Base-by-base conservation (phyloP, 2,888 invertebrate species). In the Lottia scabra region DNA sequence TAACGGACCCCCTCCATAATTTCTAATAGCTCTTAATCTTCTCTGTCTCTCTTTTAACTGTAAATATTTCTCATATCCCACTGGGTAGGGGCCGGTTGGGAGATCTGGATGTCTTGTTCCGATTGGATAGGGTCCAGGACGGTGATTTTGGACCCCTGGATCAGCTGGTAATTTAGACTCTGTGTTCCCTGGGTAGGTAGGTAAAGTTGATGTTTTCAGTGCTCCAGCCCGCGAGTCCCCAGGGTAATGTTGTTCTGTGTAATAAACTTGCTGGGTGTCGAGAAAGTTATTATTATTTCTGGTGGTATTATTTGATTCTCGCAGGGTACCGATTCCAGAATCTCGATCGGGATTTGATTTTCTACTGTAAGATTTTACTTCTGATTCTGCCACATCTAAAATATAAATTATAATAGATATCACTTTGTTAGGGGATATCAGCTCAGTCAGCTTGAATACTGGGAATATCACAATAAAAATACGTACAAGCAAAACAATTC, bases 31-130 rank as follows among this genome's bases (percentile, higher is more conserved):
- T 45, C 81, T 78, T 62, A 87, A 78, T 73, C 85, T 83, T 45
- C 81, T 79, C 76, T 85, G 84, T 38, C 88, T 78, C 44, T 87
- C 87, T 69, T 85, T 84, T 68, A 88, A 72, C 67, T 80, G 78
- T 15, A 86, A 72, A 72, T 88, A 88, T 65, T 87, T 87, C 44
- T 83, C 81, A 68, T 86, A 84, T 8, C 85, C 85, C n/a, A 84
- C 81, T 46, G 71, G 64, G 27, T 70, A 56, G 30, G 56, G 48
- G 15, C 38, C 23, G 15, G 64, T 68, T 30, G 68, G 63, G 12
- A 67, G 67, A 43, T 27, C 46, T 13, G 44, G 44, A 16, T 70
- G 64, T n/a, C 48, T 70, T n/a, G 44, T 23, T 8, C 85, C 85
- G 16, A 84, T 80, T 46, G 71, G 64, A 30, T 70, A 56, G 30